Evolutionary conservation across 2,113 vertebrate species (phyloP), one percentile per base, ranked within the genome.

Genomic region (Maylandia zebra): DNA sequence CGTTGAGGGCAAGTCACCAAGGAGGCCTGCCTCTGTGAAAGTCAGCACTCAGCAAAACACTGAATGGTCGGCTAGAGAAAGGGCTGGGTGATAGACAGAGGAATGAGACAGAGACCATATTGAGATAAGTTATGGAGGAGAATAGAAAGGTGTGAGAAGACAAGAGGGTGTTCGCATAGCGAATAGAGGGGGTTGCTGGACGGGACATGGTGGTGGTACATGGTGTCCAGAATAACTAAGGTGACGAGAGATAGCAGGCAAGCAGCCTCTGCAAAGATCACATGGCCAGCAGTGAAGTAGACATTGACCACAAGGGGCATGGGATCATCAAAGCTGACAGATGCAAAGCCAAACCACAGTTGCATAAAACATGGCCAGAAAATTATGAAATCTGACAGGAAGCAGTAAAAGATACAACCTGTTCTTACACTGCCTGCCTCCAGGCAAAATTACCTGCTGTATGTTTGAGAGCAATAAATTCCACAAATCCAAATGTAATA

Each of bases 181-280:
- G 11, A 90, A n/a, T 55, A 55, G 30, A 83, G 27, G 1, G 50
- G 83, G 61, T 69, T 34, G 56, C 61, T 43, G n/a, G 90, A 78
- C 17, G 5, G 41, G 64, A 19, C 79, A 41, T 22, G 22, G 22
- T 22, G 22, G 22, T 22, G 27, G 83, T 71, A 79, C 86, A 84
- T 10, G 32, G 66, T 83, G 85, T 89, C 82, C 69, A 24, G 83
- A 74, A 85, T 85, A 90, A 90, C 84, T 85, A 82, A 85, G 85
- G 69, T 80, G 89, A 91, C 24, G 50, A 88, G 85, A 22, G 71
- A 34, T 86, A 91, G 87, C 91, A 90, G 83, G 69, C 91, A 90
- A 82, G 61, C 87, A 80, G 88, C 86, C 89, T 81, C 89, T 89
- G 90, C 74, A 94, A 91, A 91, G 86, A 94, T 91, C 91, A 92